Base-by-base conservation (phyloP, 2,888 invertebrate genomes). In the Drosophila kambysellisi region DNA sequence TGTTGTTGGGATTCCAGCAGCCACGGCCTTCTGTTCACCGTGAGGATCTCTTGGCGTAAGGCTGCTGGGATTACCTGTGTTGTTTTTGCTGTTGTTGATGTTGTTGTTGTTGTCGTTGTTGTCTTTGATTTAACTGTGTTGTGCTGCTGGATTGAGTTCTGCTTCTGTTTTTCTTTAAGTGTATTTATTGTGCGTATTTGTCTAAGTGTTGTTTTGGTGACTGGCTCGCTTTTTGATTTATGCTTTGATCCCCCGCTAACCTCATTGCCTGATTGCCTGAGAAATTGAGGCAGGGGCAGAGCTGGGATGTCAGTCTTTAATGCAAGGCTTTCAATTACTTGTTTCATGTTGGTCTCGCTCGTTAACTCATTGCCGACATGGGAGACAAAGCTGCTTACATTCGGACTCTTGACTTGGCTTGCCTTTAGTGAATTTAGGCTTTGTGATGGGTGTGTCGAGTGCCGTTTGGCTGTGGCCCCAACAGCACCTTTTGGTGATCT, bases 1-100 rank as follows among this genome's bases (percentile, higher is more conserved):
- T 79, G 81, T 48, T 76, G 79, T n/a, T 67, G 52, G 11, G 87
- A 64, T 71, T 76, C 60, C 74, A 85, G 57, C 72, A 79, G 74
- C 86, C 82, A 87, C 3, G 76, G 89, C 54, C 58, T 67, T 7
- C 56, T 66, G 37, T 80, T 83, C 7, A 86, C 83, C 51, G 62
- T 81, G 3, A 78, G 83, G 53, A 86, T 70, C 48, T 71, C 77
- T 67, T 67, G 72, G 33, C 54, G 72, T 56, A 54, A 69, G 46
- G 56, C 56, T 56, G 66, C 41, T 53, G 43, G 58, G 30, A 33
- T 51, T 62, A 50, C 35, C 20, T 67, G 46, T 61, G 61, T 39
- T 12, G 15, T 65, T 37, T 51, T 61, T 65, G 52, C 8, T 52
- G 46, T 67, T 52, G 68, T 61, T 20, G 20, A 25, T 25, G 33